Evolutionary conservation across 2,113 vertebrate species (phyloP).

Genomic region (Sinocyclocheilus rhinocerous): DNA sequence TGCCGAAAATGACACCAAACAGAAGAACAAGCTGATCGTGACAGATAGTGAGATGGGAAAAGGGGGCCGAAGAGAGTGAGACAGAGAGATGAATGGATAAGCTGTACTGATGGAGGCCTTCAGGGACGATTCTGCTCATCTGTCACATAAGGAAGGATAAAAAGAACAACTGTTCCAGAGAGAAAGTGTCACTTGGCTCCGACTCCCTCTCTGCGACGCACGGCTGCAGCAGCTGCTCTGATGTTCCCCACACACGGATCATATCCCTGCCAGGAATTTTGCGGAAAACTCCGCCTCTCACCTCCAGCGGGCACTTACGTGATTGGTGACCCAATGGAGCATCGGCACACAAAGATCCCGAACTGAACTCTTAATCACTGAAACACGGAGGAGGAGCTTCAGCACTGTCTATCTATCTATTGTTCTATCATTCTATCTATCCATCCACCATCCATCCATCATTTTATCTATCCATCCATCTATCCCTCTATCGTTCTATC

Average conservation of each 20-base stretch:
- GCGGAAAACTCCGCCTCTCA: neutral
- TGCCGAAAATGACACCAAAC: conserved; percentile 20
- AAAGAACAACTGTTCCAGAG: conserved; percentile 20
- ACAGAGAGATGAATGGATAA: conserved; percentile 12
- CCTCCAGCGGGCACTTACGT: neutral
- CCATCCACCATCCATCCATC: too few species aligned
- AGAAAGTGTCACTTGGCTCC: neutral
- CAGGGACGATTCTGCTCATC: conserved; percentile 22
- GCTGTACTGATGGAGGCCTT: conserved; percentile 10
- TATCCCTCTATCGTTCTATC: too few species aligned
- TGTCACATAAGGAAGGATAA: conserved; percentile 22
- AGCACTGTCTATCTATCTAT: too few species aligned
- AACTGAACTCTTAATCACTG: neutral
- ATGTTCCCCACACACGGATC: conserved; percentile 12
- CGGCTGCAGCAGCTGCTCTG: conserved; percentile 32
- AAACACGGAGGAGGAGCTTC: neutral
- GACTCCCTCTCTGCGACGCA: neutral
- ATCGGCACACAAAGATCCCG: neutral
- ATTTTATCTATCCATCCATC: too few species aligned
- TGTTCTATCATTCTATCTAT: too few species aligned
- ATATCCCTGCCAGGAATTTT: neutral
- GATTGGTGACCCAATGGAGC: neutral
- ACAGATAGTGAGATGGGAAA: conserved; percentile 5
- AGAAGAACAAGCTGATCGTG: conserved; percentile 5
- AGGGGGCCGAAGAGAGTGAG: neutral